A percentile compares a stretch with the other conserved stretches of the same genome.
phyloP scores from a whole-genome alignment of 2,113 vertebrate genomes.

The Danionella cerebrum region DNA sequence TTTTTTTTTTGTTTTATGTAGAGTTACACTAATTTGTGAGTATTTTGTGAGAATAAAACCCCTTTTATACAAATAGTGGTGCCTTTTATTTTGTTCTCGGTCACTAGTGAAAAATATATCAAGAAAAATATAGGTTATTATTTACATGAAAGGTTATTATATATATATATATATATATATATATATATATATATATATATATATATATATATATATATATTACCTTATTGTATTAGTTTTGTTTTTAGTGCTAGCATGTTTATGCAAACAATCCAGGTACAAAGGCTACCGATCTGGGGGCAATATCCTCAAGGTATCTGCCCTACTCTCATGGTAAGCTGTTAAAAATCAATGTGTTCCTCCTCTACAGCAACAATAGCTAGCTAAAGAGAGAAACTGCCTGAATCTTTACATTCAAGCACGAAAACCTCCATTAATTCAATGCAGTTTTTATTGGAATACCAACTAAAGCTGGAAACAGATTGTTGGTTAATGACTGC shows the following conservation, averaged over 20 bases:
- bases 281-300: neutral
- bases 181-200: too few species aligned
- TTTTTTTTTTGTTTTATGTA: constrained; percentile 42
- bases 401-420: neutral
- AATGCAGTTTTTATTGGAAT: neutral
- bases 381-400: neutral
- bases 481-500: constrained; percentile 53
- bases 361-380: neutral
- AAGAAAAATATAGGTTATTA: too few species aligned
- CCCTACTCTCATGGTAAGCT: neutral
- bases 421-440: neutral
- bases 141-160: too few species aligned
- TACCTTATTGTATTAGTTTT: too few species aligned
- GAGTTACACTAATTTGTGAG: constrained; percentile 33
- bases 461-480: neutral
- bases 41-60: constrained; percentile 43
- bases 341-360: neutral
- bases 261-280: neutral
- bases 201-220: too few species aligned
- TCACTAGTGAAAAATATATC: too few species aligned
- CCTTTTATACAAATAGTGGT: constrained; percentile 39
- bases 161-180: too few species aligned
- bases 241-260: neutral
- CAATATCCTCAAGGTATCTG: neutral
- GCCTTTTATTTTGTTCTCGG: too few species aligned